phyloP scores from a whole-genome alignment of 1,140 invertebrate species.

The Drosophila tristis region DNA sequence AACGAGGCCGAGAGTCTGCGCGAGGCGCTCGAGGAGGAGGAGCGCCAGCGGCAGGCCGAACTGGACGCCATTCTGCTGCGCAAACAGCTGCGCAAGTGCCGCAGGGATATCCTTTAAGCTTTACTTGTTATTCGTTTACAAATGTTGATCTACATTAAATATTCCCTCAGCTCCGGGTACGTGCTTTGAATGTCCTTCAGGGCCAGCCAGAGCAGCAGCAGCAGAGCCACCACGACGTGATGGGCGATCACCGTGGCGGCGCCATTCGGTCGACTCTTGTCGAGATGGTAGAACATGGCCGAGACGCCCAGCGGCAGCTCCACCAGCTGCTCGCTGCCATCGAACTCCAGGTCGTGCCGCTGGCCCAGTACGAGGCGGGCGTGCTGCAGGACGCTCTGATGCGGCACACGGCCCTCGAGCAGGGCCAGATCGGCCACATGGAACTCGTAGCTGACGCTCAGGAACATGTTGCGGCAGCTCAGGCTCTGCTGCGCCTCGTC shows the following conservation, averaged over 20 bases:
- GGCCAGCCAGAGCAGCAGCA: not conserved
- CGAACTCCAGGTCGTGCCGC: constrained; percentile 72
- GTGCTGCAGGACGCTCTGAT: constrained; percentile 63
- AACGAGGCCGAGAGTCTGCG: constrained; percentile 71
- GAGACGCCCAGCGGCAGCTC: constrained; percentile 61
- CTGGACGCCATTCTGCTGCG: constrained; percentile 59
- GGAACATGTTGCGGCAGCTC: constrained; percentile 70
- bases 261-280: constrained; percentile 3
- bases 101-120: constrained; percentile 67
- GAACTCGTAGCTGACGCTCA: constrained; percentile 74
- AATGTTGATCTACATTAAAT: not conserved
- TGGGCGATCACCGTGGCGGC: not conserved
- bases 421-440: constrained; percentile 40
- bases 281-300: constrained; percentile 66
- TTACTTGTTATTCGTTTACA: not conserved
- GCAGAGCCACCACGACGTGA: not conserved
- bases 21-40: constrained; percentile 65
- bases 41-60: constrained; percentile 63
- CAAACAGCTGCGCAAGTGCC: constrained; percentile 77
- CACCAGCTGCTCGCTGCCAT: constrained; percentile 54
- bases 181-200: no score
- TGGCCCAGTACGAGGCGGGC: constrained; percentile 59
- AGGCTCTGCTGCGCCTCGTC: constrained; percentile 51
- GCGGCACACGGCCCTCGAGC: constrained; percentile 23
- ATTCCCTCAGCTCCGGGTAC: not conserved